Conservation (phyloP, 2,888 invertebrate species). For the Odontomyia ornata region DNA sequence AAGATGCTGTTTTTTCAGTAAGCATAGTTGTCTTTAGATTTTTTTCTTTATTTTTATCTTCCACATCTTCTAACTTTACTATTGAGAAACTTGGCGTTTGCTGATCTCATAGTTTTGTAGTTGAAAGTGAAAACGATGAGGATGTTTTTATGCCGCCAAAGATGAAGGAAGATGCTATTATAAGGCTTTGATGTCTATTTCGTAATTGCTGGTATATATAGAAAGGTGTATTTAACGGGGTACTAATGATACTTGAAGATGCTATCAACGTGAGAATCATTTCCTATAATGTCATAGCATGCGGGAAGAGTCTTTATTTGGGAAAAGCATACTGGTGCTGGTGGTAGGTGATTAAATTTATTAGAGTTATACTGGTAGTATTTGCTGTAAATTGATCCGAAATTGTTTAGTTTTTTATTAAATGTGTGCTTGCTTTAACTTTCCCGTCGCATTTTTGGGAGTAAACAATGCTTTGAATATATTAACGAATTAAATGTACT, state of each 20-base stretch:
- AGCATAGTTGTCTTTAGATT: neutral
- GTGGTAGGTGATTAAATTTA: too few relatives aligned
- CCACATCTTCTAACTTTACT: neutral
- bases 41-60: too few relatives aligned
- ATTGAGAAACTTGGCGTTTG: neutral
- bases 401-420: too few relatives aligned
- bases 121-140: slow-evolving; percentile 26
- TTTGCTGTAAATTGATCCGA: too few relatives aligned
- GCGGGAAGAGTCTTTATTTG: neutral
- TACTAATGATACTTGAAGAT: neutral
- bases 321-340: too few relatives aligned
- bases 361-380: too few relatives aligned
- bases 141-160: neutral
- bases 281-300: slow-evolving; percentile 11
- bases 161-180: slow-evolving; percentile 29
- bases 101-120: slow-evolving; percentile 15
- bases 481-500: too few relatives aligned
- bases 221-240: neutral
- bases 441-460: too few relatives aligned
- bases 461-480: too few relatives aligned
- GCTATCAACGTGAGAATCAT: neutral
- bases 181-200: slow-evolving; percentile 11
- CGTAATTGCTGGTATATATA: neutral
- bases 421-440: too few relatives aligned
- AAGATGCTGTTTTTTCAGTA: neutral